Base-by-base conservation (phyloP, 2,113 vertebrate genomes). In the Peromyscus maniculatus region DNA sequence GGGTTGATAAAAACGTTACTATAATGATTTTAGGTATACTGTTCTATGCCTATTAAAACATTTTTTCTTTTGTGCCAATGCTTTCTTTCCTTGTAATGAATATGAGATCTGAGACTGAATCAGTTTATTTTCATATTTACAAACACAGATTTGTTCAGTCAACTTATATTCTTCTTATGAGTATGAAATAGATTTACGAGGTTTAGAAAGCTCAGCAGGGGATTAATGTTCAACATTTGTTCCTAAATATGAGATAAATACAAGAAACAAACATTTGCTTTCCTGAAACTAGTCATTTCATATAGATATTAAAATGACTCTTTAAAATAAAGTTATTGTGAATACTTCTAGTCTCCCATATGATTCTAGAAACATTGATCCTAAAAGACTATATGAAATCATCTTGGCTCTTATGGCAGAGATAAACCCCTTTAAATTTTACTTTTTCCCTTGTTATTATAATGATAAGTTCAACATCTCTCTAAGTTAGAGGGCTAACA, bases 191-290 rank as follows among this genome's bases (percentile, higher is more conserved):
- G 57, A 77, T 66, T 67, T 89, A 62, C 52, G 72, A 74, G 31
- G 19, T 17, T 74, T 90, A n/a, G 24, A 67, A 79, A 91, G 84
- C 12, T 87, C 55, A 80, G 1, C 87, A 52, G 33, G 10, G n/a
- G 28, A 71, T 97, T 92, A 80, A 93, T 92, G 87, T 79, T 87
- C 11, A 95, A 64, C 17, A 86, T 52, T 94, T 95, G 28, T 64
- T 62, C n/a, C 59, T 3, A 52, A 74, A 62, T 13, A 26, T 71
- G 33, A 82, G 59, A 43, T 75, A 77, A 93, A 87, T 26, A 33
- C 1, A 80, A 39, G 43, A 77, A 22, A 89, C 59, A 71, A 49
- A 13, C 21, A 3, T 22, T 74, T 62, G 9, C 89, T 75, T 92
- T 69, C 55, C 36, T 19, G 5, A 57, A 87, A 3, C 66, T 93